Base-by-base conservation (phyloP, 2,797 vertebrate species). In the Oreochromis mossambicus region DNA sequence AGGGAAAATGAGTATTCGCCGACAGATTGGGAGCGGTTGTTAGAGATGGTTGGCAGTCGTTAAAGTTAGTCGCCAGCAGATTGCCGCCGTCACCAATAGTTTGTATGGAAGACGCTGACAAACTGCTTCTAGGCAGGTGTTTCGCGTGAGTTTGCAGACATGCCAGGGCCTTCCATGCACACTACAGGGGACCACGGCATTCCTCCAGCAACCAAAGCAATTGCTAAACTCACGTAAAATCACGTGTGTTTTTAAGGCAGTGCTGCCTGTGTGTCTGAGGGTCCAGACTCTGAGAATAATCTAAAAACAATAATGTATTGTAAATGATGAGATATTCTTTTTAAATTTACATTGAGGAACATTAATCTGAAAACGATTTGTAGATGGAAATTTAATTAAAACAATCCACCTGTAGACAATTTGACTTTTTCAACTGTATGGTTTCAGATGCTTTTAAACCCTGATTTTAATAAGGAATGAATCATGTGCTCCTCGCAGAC, bases 41-140 rank as follows among this genome's bases (percentile, higher is more conserved):
- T 63, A 12, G 2, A 36, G 32, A 0, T 58, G 26, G 55, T 15
- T 29, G 55, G 3, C 55, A 17, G 14, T 56, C 0, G 0, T 29
- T 56, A 15, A 56, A 9, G 26, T 56, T 58, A 32, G 17, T 61
- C 1, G 2, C 17, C 8, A 8, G 34, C 34, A 36, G 34, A 36
- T 36, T 36, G 34, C 34, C 1, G 0, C 32, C 0, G 0, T 63
- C 32, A 0, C 32, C 17, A 63, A 8, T 36, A 36, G 34, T 36
- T 36, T 36, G 34, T 36, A 36, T 36, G 34, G 34, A 36, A 36
- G 34, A 36, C 8, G 34, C 34, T 36, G 34, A 8, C 34, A 36
- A 36, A 36, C 34, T 36, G 8, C 8, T 7, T 8, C 34, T 34
- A 7, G 7, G 34, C 7, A 34, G 34, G 34, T 36, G 34, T 2